Conservation (phyloP, 2,113 vertebrate genomes). For the Aix galericulata region DNA sequence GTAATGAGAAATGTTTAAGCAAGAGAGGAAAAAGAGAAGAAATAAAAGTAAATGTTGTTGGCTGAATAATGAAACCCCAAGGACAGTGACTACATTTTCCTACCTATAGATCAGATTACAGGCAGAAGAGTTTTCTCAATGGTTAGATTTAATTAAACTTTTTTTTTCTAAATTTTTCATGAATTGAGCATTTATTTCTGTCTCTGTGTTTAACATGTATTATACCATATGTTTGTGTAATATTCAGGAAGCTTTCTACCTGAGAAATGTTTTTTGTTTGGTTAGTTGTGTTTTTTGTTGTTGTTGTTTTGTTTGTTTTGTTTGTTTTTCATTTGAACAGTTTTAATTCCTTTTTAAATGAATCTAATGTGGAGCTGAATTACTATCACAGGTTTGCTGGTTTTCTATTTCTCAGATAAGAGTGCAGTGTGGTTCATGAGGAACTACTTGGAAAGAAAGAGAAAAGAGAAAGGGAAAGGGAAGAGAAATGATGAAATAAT, state of each 20-base stretch:
- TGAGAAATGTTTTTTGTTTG: neutral
- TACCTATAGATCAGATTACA: neutral
- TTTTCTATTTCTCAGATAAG: neutral
- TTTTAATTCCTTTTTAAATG: neutral
- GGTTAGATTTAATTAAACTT: slow-evolving; percentile 31
- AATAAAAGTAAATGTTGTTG: slow-evolving; percentile 12
- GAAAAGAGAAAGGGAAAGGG: neutral
- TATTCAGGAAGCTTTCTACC: neutral
- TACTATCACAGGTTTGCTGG: neutral
- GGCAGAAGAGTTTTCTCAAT: neutral
- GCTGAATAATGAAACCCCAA: slow-evolving; percentile 49
- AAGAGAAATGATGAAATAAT: neutral
- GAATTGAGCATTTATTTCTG: neutral
- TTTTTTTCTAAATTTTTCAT: neutral
- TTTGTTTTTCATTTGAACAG: neutral
- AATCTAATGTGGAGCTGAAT: neutral
- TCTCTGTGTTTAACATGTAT: neutral
- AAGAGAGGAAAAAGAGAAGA: neutral
- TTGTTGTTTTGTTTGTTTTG: too few relatives aligned
- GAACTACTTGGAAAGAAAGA: neutral
- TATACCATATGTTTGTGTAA: neutral
- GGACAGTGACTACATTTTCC: slow-evolving; percentile 46
- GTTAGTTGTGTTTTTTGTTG: neutral
- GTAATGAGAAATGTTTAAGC: slow-evolving; percentile 18
- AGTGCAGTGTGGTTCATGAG: neutral